Percentiles rank a stretch among this genome's conserved stretches.
These are phyloP conservation scores for Chrysolina oricalcia DNA, from an alignment of 2,888 invertebrate genomes.

Conservation along the genomic window DNA sequence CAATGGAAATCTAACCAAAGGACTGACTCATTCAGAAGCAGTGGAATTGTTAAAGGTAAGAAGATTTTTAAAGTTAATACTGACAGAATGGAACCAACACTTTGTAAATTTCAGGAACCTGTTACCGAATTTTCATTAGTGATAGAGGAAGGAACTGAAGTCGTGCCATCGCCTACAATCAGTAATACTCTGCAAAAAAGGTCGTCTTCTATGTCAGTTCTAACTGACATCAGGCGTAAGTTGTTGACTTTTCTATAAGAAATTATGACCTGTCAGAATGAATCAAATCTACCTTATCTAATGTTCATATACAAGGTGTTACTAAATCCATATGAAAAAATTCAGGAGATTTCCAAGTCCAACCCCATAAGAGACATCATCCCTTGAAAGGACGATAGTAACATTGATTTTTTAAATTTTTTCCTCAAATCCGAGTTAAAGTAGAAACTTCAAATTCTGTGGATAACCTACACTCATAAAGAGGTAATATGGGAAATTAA, in stretches of 20 bases:
- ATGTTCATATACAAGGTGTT: too few relatives aligned
- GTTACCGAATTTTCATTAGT: slow-evolving; percentile 86
- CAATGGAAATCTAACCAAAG: slow-evolving; percentile 88
- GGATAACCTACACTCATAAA: too few relatives aligned
- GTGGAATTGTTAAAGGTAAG: slow-evolving; percentile 88
- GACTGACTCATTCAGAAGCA: slow-evolving; percentile 90
- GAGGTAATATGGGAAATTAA: too few relatives aligned
- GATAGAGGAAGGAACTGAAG: slow-evolving; percentile 69
- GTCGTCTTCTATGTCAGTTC: slow-evolving; percentile 54
- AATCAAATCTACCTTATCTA: too few relatives aligned
- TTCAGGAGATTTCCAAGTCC: too few relatives aligned
- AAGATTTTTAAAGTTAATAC: background rate
- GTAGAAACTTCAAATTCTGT: too few relatives aligned
- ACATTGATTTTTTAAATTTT: too few relatives aligned
- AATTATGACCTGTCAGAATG: background rate
- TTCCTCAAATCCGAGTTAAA: too few relatives aligned
- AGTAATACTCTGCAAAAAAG: slow-evolving; percentile 44
- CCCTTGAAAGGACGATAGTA: too few relatives aligned
- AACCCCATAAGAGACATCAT: too few relatives aligned
- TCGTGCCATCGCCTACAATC: slow-evolving; percentile 51
- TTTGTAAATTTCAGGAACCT: slow-evolving; percentile 76
- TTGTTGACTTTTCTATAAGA: background rate
- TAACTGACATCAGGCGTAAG: slow-evolving; percentile 54
- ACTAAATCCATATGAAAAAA: too few relatives aligned
- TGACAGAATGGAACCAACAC: background rate